Evolutionary conservation across 1,140 invertebrate species (phyloP).

Genomic region (Brachionus plicatilis): DNA sequence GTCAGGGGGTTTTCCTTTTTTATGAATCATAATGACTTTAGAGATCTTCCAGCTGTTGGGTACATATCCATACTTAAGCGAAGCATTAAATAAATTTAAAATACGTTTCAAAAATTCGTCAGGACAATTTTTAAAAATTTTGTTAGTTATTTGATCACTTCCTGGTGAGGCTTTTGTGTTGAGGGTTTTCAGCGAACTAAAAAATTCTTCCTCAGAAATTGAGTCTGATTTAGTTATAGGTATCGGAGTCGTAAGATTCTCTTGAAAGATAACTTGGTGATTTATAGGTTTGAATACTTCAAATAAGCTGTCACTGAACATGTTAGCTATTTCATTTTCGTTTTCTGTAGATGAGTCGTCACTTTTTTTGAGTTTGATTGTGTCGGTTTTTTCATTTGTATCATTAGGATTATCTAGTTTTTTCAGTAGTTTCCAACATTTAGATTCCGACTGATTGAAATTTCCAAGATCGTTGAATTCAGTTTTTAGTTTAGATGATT

Average conservation of each 20-base stretch:
- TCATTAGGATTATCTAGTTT: background rate
- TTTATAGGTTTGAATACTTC: background rate
- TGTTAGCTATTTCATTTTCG: background rate
- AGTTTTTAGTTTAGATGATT: background rate
- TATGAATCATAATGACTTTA: constrained; percentile 18
- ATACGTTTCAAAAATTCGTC: background rate
- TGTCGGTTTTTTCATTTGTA: background rate
- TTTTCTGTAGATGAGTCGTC: background rate
- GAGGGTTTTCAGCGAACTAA: background rate
- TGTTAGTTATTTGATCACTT: background rate
- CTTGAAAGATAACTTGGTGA: background rate
- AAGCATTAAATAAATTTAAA: background rate
- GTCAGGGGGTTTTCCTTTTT: constrained; percentile 37
- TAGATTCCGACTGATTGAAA: background rate
- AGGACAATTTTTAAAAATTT: background rate
- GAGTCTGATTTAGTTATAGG: background rate
- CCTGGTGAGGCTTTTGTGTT: background rate
- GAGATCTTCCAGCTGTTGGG: constrained; percentile 40
- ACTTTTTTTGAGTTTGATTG: background rate
- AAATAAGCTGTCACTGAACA: background rate
- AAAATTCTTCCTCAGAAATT: background rate
- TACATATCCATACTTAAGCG: background rate
- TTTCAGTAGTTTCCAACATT: background rate
- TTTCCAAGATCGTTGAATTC: background rate
- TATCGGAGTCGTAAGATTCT: background rate